Base-by-base conservation (phyloP, 2,888 invertebrate species). In the Eretmocerus hayati region DNA sequence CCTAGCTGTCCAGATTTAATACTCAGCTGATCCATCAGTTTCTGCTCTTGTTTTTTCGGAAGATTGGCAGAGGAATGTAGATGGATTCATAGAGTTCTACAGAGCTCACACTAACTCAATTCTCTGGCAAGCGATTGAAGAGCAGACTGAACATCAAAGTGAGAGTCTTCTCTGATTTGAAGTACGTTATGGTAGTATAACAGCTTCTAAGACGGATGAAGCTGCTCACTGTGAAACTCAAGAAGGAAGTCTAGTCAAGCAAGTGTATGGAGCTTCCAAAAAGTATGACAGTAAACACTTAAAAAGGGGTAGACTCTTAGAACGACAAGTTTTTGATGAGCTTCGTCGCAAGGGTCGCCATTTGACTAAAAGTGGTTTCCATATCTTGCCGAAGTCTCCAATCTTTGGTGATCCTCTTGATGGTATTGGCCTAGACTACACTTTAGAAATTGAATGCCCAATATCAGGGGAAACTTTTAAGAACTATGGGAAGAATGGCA, bases 241-340 rank as follows among this genome's bases (percentile, higher is more conserved):
- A 21, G 22, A 46, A 11, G 41, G 46, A 21, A 31, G 31, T 15
- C 41, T 46, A 19, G 41, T 41, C 8, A 13, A 31, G n/a, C 20
- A 40, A 13, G n/a, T 46, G 19, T 40, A 40, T 16, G 46, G 46
- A 19, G 46, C 35, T 16, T 26, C 40, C 13, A 46, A 46, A 46
- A 35, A 33, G 9, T 46, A 30, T 30, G 46, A 46, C 20, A 33
- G n/a, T 13, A 18, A n/a, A 3, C 9, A 40, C n/a, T 40, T 46
- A 41, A 21, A 40, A 32, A 31, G 41, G 13, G 46, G 40, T 15
- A 9, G 38, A 33, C 11, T n/a, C 6, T 22, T 30, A 18, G 39
- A 46, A 46, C 21, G 13, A 18, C 6, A 5, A 13, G 36, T 36
- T 15, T 4, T 36, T 15, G 4, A 8, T 11, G 18, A 36, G 15